A percentile compares a stretch with the other conserved stretches of the same genome.
These are phyloP conservation scores for Salarias fasciatus DNA, from an alignment of 2,797 vertebrate species.

Conservation along the genomic window DNA sequence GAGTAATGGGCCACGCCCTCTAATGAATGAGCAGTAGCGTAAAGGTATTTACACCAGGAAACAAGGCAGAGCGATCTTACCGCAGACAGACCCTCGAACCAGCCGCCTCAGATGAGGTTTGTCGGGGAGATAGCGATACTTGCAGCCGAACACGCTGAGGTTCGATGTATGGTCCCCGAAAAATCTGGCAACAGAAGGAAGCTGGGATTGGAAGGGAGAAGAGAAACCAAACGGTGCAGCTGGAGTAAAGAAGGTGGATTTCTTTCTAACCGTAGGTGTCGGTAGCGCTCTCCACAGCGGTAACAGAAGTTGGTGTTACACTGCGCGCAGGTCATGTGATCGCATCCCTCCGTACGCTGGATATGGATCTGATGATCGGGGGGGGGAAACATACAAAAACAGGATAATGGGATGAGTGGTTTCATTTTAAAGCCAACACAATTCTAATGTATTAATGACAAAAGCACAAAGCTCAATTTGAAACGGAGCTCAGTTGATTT, in stretches of 20 bases:
- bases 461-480: no score
- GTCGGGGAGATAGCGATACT: conserved; percentile 97
- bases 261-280: conserved; percentile 87
- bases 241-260: background rate
- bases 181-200: conserved; percentile 76
- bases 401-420: no score
- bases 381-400: background rate
- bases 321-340: conserved; percentile 98
- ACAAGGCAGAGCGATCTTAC: conserved; percentile 72
- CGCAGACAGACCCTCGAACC: conserved; percentile 95
- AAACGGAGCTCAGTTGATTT: no score
- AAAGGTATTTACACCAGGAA: background rate
- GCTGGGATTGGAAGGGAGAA: background rate
- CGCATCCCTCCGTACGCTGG: conserved; percentile 97
- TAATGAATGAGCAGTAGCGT: background rate
- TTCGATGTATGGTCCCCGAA: conserved; percentile 99
- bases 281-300: conserved; percentile 96
- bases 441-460: no score
- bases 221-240: background rate
- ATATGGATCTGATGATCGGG: conserved; percentile 90
- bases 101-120: conserved; percentile 96
- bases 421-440: no score
- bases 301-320: conserved; percentile 99
- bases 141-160: conserved; percentile 99
- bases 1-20: background rate